phyloP scores from a whole-genome alignment of 1,140 invertebrate genomes.

The Lanistes nyassanus region DNA sequence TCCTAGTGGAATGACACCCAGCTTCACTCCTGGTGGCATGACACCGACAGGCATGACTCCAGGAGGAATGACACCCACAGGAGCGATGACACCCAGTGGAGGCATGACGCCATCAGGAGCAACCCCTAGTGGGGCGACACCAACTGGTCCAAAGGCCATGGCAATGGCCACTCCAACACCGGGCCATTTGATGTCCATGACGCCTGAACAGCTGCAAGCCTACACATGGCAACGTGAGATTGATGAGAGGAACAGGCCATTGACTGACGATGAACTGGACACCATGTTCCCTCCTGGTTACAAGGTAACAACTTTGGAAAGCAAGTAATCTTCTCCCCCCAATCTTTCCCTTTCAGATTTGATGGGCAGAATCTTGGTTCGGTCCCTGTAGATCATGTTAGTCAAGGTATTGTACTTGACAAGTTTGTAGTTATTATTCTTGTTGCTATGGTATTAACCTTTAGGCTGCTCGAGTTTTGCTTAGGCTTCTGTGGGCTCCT shows the following conservation, averaged over 20 bases:
- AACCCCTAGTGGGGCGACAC: conserved; percentile 76
- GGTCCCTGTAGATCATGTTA: not conserved
- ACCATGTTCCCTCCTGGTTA: conserved; percentile 97
- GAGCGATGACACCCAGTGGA: conserved; percentile 72
- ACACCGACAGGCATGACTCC: conserved; percentile 53
- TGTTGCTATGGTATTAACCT: no score
- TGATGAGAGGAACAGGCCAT: conserved; percentile 94
- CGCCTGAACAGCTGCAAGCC: conserved; percentile 97
- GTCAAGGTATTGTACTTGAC: no score
- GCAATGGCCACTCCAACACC: conserved; percentile 97
- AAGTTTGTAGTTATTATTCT: no score
- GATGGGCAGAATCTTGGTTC: no score
- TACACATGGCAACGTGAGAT: conserved; percentile 99
- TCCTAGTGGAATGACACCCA: conserved; percentile 51
- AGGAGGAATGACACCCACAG: conserved; percentile 74
- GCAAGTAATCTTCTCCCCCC: no score
- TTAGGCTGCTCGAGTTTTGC: no score
- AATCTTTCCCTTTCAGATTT: no score
- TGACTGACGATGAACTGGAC: conserved; percentile 97
- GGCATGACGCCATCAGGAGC: conserved; percentile 64
- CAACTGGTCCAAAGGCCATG: conserved; percentile 96
- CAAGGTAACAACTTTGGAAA: no score
- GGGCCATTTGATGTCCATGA: conserved; percentile 94
- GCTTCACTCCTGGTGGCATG: conserved; percentile 53
- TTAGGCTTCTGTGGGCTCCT: no score